Base-by-base conservation (phyloP, 2,113 vertebrate species). In the Eira barbara region DNA sequence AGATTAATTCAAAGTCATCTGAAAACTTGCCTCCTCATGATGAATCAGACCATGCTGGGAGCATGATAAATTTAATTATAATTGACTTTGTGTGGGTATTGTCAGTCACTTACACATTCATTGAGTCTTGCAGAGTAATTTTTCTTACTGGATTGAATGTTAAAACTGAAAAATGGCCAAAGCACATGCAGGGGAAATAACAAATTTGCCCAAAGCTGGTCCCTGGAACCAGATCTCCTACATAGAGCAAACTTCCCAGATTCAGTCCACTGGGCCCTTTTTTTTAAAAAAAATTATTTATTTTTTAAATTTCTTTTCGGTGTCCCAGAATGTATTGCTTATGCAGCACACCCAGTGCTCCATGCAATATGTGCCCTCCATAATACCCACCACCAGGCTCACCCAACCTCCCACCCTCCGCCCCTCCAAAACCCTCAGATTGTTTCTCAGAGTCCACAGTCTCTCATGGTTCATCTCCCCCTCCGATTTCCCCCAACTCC, bases 1-100 rank as follows among this genome's bases (percentile, higher is more conserved):
- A 85, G 55, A 90, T 88, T 76, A 92, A 95, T 95, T 93, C 61
- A 20, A 91, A 97, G 79, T 90, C 74, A n/a, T 71, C 84, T 63
- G 82, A 73, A 94, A 76, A 93, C 67, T 81, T 71, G 63, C 63
- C 71, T 91, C 76, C n/a, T 69, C 45, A 31, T 67, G 81, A 97
- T 91, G 88, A 83, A 93, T 81, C 88, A 90, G 42, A 73, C 76
- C 79, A 29, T 45, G 88, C 57, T 93, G 78, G 59, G 57, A 96
- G 82, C 57, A 23, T 55, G 81, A 91, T 82, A 95, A 47, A 94
- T 83, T 92, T 90, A 92, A 94, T 95, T 90, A 45, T 81, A 81
- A 91, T 73, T 88, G 96, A 93, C 94, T 78, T 91, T 42, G 5
- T 42, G 18, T 78, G 78, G 52, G 7, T 20, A 79, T 61, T 73